Percentiles rank a stretch among this genome's conserved stretches.
Evolutionary conservation across 2,888 invertebrate species (phyloP).

Genomic region (Ophion costatus): DNA sequence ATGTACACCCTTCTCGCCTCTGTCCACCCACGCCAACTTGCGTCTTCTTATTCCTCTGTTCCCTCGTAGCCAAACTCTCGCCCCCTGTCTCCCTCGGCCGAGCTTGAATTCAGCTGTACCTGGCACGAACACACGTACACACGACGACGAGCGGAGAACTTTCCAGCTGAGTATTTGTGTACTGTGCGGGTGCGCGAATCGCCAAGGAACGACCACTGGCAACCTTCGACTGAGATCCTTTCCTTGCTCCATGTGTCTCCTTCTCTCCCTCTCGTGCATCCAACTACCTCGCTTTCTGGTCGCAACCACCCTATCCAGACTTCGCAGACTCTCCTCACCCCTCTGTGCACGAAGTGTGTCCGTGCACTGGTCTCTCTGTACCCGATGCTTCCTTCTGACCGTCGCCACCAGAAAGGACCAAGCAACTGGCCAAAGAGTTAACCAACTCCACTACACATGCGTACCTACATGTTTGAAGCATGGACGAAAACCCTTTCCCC

Average conservation of each 20-base stretch:
- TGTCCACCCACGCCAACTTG: conserved; percentile 27
- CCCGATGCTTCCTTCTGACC: conserved; percentile 53
- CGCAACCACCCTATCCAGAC: conserved; percentile 43
- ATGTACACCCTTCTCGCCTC: conserved; percentile 1
- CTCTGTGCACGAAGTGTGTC: conserved; percentile 53
- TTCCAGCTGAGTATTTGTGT: conserved; percentile 1
- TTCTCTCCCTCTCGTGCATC: conserved; percentile 38
- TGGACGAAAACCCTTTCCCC: conserved; percentile 61
- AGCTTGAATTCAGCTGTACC: conserved; percentile 54
- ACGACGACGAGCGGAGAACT: conserved; percentile 1
- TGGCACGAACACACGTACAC: conserved; percentile 25
- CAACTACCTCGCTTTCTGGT: conserved; percentile 14
- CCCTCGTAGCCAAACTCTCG: conserved; percentile 59
- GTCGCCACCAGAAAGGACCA: conserved; percentile 58
- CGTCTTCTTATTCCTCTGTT: conserved; percentile 57
- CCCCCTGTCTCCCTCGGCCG: conserved; percentile 59
- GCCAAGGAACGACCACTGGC: conserved; percentile 52
- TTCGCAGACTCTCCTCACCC: conserved; percentile 64
- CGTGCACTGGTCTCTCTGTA: conserved; percentile 35
- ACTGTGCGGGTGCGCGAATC: conserved; percentile 39
- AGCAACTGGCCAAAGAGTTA: conserved; percentile 74
- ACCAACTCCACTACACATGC: conserved; percentile 72
- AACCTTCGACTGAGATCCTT: conserved; percentile 69
- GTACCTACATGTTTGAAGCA: conserved; percentile 76
- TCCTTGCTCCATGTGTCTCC: conserved; percentile 54